Conservation (phyloP, 2,797 vertebrate genomes). For the Orestias chungarensis region DNA sequence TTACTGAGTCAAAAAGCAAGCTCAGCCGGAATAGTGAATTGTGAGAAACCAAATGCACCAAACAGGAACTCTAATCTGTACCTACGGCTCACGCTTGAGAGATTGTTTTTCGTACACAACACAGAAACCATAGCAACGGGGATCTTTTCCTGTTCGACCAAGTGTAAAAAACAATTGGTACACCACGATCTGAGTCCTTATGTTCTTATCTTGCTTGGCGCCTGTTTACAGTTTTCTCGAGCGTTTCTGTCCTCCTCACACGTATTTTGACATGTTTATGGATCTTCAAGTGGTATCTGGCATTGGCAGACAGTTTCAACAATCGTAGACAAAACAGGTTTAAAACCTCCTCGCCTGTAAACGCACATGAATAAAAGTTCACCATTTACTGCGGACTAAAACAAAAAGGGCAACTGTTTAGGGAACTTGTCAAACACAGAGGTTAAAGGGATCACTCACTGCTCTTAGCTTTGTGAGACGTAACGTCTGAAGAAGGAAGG, state of each 20-base stretch:
- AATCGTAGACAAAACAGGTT: neutral
- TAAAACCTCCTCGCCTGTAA: neutral
- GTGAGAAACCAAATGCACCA: neutral
- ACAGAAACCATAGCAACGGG: slow-evolving; percentile 12
- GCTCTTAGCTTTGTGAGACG: neutral
- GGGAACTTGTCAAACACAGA: neutral
- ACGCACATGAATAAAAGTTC: neutral
- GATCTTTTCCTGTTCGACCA: neutral
- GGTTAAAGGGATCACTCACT: neutral
- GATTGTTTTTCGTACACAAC: neutral
- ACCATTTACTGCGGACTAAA: neutral
- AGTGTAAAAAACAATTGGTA: no score
- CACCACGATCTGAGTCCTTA: neutral
- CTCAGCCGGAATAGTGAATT: neutral
- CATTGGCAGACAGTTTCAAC: slow-evolving; percentile 1
- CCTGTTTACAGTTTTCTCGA: neutral
- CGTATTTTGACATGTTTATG: neutral
- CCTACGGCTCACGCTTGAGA: neutral
- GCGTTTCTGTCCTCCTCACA: neutral
- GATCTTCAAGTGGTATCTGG: neutral
- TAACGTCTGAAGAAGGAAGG: neutral
- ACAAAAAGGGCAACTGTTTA: neutral
- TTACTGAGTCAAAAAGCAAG: neutral
- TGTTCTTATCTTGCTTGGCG: neutral
- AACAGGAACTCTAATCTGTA: neutral